Base-by-base conservation (phyloP, 2,113 vertebrate genomes). In the Otolemur garnettii region DNA sequence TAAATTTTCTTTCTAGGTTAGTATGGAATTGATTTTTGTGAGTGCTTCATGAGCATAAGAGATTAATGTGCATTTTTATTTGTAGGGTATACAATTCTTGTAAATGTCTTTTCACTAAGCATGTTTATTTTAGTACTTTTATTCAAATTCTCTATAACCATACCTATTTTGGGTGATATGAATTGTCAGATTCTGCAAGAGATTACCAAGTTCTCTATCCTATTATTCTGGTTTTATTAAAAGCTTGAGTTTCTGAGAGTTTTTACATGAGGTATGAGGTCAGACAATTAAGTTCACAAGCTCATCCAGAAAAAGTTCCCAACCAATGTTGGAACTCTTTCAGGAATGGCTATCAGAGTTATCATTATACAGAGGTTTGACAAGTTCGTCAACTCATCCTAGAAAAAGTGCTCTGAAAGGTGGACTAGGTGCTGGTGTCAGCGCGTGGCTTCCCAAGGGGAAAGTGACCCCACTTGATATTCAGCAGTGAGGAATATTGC, bases 1-100 rank as follows among this genome's bases (percentile, higher is more conserved):
- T 19, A 88, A 38, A 17, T 38, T 90, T 92, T 60, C 50, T 75
- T 75, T 93, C 24, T 82, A 10, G n/a, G 28, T 93, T 87, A 88
- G 26, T 50, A 80, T 81, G 17, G 26, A 72, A 45, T 6, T 68
- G 66, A 74, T n/a, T 96, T 78, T 82, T 83, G 5, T 50, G 21
- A 82, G 45, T 62, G 8, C 7, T 59, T 69, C 8, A 60, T 55
- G 57, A 11, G 1, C 30, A 60, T 24, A 74, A 71, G 33, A 66
- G 12, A 62, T 90, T 22, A 75, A 72, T 60, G 26, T n/a, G 3
- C 35, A 50, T 87, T 72, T 92, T 69, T 91, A 19, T 53, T 50
- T 57, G 17, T 60, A 84, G 6, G 7, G 66, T 72, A 83, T 50
- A 42, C 91, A 64, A 50, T 45, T 53, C 14, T 93, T 93, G 24